Evolutionary conservation across 2,113 vertebrate species (phyloP).

Genomic region (Rhadina sibilatrix): DNA sequence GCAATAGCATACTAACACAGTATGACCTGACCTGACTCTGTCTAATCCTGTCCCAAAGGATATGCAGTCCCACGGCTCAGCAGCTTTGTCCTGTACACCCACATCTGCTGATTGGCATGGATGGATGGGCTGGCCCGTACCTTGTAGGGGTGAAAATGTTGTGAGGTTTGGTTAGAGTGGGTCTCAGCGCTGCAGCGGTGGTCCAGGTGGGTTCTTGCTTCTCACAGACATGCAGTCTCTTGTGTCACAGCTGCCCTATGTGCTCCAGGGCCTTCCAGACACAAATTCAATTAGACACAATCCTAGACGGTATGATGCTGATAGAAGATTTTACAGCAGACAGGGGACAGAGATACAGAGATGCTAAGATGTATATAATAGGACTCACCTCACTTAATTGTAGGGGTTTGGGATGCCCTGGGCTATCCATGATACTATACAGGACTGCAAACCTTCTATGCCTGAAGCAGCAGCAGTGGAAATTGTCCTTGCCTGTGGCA

Average conservation of each 20-base stretch:
- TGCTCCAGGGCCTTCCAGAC: neutral
- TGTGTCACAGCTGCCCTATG: neutral
- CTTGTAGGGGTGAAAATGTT: neutral
- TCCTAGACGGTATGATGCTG: neutral
- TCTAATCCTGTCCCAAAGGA: rapidly evolving
- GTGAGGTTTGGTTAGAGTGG: neutral
- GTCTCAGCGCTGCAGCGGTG: neutral
- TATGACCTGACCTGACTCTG: neutral
- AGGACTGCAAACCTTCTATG: neutral
- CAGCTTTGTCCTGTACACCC: neutral
- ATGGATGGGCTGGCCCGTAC: neutral
- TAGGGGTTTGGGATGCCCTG: neutral
- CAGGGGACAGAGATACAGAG: neutral
- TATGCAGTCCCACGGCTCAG: too few relatives aligned
- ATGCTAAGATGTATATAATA: too few relatives aligned
- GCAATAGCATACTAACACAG: neutral
- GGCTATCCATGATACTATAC: neutral
- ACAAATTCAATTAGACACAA: neutral
- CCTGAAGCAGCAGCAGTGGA: neutral
- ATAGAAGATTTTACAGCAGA: neutral
- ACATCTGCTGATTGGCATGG: neutral
- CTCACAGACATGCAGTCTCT: neutral
- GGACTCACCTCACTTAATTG: neutral
- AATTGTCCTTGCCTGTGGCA: neutral
- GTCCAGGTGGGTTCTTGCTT: neutral